Percentiles rank a stretch among this genome's conserved stretches.
These are phyloP conservation scores for Phlogophora meticulosa DNA, from an alignment of 2,888 invertebrate species.

Conservation along the genomic window DNA sequence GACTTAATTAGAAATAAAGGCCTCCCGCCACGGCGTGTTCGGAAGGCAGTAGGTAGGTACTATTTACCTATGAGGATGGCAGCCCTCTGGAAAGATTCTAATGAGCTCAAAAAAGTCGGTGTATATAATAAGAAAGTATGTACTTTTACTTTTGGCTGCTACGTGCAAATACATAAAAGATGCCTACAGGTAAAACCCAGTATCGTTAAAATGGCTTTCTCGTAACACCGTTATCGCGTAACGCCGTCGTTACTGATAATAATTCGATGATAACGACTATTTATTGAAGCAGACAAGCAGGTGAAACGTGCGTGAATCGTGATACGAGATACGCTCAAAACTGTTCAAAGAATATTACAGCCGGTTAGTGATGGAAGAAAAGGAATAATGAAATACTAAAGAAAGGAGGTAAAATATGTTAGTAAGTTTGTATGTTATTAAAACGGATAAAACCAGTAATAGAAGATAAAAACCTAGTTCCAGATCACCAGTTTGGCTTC, in stretches of 20 bases:
- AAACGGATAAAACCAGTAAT: too few relatives aligned
- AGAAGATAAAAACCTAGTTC: too few relatives aligned
- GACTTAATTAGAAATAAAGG: too few relatives aligned
- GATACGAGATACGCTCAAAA: not conserved
- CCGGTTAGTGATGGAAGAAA: too few relatives aligned
- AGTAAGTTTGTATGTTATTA: too few relatives aligned
- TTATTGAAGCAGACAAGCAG: conserved; percentile 19
- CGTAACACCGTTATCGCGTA: conserved; percentile 33
- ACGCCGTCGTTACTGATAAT: conserved; percentile 56
- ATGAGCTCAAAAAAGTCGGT: not conserved
- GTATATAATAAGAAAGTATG: not conserved
- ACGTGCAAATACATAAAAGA: conserved; percentile 12
- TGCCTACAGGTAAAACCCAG: conserved; percentile 33
- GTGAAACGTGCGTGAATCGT: not conserved
- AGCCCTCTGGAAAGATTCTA: not conserved
- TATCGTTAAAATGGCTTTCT: conserved; percentile 33
- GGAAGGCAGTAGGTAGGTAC: too few relatives aligned
- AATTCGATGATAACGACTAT: conserved; percentile 16
- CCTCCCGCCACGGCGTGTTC: too few relatives aligned
- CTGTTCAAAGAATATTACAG: too few relatives aligned
- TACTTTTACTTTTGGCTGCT: conserved; percentile 26
- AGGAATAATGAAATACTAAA: not conserved
- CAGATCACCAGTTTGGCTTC: too few relatives aligned
- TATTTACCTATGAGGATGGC: fast-evolving
- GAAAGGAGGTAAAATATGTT: not conserved